Evolutionary conservation across 2,113 vertebrate genomes (phyloP), one percentile per base, ranked within the genome.

Genomic region (Pseudopipra pipra): DNA sequence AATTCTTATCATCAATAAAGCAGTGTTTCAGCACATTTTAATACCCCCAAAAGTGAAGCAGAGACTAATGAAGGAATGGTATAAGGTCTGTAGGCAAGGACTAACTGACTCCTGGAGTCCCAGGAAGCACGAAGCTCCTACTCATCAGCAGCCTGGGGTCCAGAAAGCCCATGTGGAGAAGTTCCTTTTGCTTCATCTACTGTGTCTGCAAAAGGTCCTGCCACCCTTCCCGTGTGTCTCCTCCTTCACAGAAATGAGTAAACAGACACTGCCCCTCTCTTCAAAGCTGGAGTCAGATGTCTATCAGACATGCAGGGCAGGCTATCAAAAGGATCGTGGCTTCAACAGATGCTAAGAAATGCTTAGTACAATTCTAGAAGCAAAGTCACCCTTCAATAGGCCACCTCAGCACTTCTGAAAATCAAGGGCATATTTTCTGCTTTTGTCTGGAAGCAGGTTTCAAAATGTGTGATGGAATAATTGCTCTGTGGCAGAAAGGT

Each of bases 211-310:
- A 10, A 72, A 66, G 41, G 9, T 63, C 31, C 28, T 78, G 20
- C 39, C 2, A 7, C 24, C 8, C 14, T 72, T 66, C 18, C 24
- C 7, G 0, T 28, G 8, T n/a, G 43, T 68, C 30, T 85, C 10
- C 15, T 66, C 12, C 22, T 73, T 73, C 30, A 23, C 2, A 1
- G 54, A 63, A 86, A 82, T 17, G 7, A n/a, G 4, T 37, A 77
- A 86, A 77, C 5, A n/a, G 2, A 9, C 0, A 0, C 11, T 80
- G 22, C 54, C 2, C 1, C 0, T 80, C 12, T 76, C 31, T 39
- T 63, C 41, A 71, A 73, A 91, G 20, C 25, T 47, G 47, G 12
- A 18, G 39, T 62, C 56, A 33, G 37, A 6, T 33, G 16, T 22
- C 72, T 73, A 73, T 70, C 25, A 61, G n/a, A 49, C 7, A 4